Conservation (phyloP, 2,888 invertebrate species). For the Dasypolia templi region DNA sequence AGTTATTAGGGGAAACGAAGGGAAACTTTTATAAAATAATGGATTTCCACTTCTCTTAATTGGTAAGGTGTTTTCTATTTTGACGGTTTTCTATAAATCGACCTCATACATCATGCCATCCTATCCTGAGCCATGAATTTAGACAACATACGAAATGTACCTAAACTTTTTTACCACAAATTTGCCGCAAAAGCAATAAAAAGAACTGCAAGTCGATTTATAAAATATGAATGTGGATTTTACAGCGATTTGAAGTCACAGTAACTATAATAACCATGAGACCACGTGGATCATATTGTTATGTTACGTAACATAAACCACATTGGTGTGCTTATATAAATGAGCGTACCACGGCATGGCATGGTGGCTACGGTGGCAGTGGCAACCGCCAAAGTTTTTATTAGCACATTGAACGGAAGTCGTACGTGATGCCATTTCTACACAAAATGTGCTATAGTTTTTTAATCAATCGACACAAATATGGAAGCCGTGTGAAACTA, state of each 20-base stretch:
- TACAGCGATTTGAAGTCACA: no score
- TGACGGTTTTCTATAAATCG: not conserved
- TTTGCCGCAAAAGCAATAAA: conserved; percentile 12
- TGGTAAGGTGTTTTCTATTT: not conserved
- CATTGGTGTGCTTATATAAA: conserved; percentile 24
- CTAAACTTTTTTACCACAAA: not conserved
- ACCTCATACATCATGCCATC: not conserved
- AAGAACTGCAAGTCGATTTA: not conserved
- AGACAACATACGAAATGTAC: not conserved
- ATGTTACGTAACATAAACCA: conserved; percentile 40
- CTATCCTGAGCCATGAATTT: not conserved
- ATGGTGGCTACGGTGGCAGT: conserved; percentile 27
- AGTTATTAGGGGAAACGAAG: not conserved
- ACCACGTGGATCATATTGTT: conserved; percentile 25
- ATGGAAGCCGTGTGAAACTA: conserved; percentile 55
- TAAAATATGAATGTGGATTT: no score
- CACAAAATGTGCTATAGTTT: conserved; percentile 61
- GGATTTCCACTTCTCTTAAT: not conserved
- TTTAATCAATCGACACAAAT: conserved; percentile 53
- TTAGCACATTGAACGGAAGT: conserved; percentile 65
- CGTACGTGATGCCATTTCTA: conserved; percentile 63
- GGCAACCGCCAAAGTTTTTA: conserved; percentile 63
- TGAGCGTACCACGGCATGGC: conserved; percentile 30
- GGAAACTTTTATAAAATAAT: not conserved
- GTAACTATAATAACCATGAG: conserved; percentile 17